Conservation (phyloP, 2,888 invertebrate genomes). For the Euplagia quadripunctaria region DNA sequence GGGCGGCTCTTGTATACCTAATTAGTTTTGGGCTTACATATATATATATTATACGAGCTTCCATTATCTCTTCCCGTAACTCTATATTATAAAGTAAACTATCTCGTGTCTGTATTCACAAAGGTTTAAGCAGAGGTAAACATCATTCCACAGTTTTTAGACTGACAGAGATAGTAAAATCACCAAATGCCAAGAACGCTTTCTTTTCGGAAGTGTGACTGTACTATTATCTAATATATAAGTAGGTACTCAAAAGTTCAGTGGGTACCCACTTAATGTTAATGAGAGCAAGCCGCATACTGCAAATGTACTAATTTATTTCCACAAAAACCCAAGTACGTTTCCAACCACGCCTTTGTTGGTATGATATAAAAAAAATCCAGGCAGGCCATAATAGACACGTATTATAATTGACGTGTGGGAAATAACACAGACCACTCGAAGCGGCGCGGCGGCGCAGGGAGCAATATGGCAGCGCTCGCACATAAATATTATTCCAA, state of each 20-base stretch:
- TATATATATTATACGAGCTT: neutral
- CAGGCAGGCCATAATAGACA: conserved; percentile 9
- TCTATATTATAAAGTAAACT: conserved; percentile 1
- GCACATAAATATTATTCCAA: conserved; percentile 40
- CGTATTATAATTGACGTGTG: conserved; percentile 28
- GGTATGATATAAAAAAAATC: conserved; percentile 6
- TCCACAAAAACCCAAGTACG: conserved; percentile 5
- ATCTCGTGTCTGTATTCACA: neutral
- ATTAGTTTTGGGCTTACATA: conserved; percentile 18
- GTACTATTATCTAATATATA: neutral
- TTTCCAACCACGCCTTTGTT: conserved; percentile 6
- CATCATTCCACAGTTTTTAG: neutral
- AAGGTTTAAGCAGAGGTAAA: neutral
- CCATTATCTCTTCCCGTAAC: conserved; percentile 10
- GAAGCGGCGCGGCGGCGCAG: neutral
- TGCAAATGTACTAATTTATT: conserved; percentile 1
- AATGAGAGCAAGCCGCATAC: neutral
- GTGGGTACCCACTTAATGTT: neutral
- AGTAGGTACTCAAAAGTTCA: neutral
- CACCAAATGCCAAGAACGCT: neutral
- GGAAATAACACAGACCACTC: conserved; percentile 22
- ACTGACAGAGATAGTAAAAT: neutral
- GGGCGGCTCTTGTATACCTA: conserved; percentile 12
- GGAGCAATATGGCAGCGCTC: conserved; percentile 14
- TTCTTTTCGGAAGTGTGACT: too few relatives aligned